Evolutionary conservation across 2,888 invertebrate species (phyloP), one percentile per base, ranked within the genome.

Genomic region (Aleiodes alternator): DNA sequence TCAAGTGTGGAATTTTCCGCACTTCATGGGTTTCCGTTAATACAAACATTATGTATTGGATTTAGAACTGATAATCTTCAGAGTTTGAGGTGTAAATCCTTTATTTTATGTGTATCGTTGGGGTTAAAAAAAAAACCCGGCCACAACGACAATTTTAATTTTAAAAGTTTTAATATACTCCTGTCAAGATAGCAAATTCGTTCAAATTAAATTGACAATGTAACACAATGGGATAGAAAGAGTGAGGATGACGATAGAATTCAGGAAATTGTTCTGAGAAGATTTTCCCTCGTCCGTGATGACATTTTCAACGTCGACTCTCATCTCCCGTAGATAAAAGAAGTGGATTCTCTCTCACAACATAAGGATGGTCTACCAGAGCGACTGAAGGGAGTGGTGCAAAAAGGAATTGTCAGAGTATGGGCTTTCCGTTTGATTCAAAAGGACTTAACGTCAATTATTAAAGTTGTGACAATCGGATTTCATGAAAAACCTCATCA

Each of bases 371-470:
- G 76, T 77, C 73, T 64, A 55, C 76, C 61, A 56, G 69, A 71
- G 69, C 57, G 69, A 69, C 74, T 61, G 59, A 43, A 38, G 68
- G 51, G 61, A 61, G 56, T 31, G 68, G 9, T 56, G 71, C 50
- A 71, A 64, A 23, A 61, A 43, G 75, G 61, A 59, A 69, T n/a
- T 53, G n/a, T 31, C 48, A 68, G 34, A 23, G 50, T 71, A 43
- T 69, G 72, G 76, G 79, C 79, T 80, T 81, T 77, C 77, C 53
- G 76, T 80, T 82, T 80, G 80, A 79, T 82, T 81, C 77, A 78
- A 78, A 69, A 73, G 56, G 76, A 80, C 80, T 82, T 81, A 81
- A 77, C 77, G 80, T 82, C 80, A 81, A 81, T 82, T 82, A 81
- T 77, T 74, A 68, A 81, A 75, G 77, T 78, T 77, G 76, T 57